phyloP scores from a whole-genome alignment of 2,888 invertebrate genomes.

The Criorhina ranunculi region DNA sequence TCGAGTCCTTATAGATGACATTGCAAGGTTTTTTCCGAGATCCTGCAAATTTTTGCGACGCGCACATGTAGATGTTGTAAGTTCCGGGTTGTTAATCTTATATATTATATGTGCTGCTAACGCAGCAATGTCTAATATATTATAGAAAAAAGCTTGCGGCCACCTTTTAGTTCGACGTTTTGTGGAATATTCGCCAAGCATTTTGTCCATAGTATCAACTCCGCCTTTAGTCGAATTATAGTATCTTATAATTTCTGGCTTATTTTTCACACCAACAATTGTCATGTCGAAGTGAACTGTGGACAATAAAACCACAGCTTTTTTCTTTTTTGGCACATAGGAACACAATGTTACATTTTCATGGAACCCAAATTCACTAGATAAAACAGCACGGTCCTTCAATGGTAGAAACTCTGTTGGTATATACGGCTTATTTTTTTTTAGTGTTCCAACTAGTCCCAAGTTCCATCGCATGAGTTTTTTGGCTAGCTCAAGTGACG shows the following conservation, averaged over 20 bases:
- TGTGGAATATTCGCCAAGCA: not conserved
- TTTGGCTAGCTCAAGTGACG: not conserved
- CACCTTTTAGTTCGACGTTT: no score
- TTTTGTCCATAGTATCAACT: conserved; percentile 1
- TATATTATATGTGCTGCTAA: conserved; percentile 1
- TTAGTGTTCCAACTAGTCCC: conserved; percentile 5
- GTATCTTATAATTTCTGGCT: not conserved
- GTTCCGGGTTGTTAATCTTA: not conserved
- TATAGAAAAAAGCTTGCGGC: not conserved
- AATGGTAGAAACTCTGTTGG: not conserved
- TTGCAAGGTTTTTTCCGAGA: no score
- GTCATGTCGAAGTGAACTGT: not conserved
- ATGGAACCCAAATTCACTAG: conserved; percentile 11
- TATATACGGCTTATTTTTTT: conserved; percentile 7
- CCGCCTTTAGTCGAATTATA: not conserved
- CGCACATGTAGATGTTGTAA: no score
- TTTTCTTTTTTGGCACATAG: conserved; percentile 1
- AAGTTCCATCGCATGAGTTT: conserved; percentile 1
- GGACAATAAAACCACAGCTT: no score
- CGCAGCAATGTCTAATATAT: not conserved
- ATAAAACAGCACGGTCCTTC: conserved; percentile 3
- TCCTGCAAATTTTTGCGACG: no score
- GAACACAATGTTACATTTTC: not conserved
- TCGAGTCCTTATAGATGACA: no score
- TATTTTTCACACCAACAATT: conserved; percentile 1